phyloP scores from a whole-genome alignment of 2,888 invertebrate species.

The Stegophylla sp. region DNA sequence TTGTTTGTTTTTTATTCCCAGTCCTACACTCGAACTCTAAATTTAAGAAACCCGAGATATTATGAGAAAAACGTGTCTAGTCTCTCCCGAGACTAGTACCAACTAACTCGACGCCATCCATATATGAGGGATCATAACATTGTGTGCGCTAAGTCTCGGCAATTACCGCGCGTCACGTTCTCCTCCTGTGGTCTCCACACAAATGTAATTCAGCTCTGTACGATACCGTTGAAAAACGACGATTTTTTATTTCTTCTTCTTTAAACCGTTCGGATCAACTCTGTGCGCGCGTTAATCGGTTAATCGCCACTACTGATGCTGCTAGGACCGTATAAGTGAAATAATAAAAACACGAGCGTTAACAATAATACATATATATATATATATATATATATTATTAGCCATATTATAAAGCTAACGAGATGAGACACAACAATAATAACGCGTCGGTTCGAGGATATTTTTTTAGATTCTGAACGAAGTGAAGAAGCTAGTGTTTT shows the following conservation, averaged over 20 bases:
- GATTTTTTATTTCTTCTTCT: constrained; percentile 15
- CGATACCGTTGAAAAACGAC: not conserved
- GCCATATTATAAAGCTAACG: not conserved
- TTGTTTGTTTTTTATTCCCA: too few species aligned
- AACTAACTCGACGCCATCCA: too few species aligned
- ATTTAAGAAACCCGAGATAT: not conserved
- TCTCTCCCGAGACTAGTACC: not conserved
- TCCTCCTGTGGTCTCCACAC: not conserved
- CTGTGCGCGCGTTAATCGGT: too few species aligned
- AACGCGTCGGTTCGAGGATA: too few species aligned
- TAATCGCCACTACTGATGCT: not conserved
- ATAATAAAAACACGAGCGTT: not conserved
- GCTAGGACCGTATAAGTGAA: too few species aligned
- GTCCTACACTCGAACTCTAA: not conserved
- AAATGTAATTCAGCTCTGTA: not conserved
- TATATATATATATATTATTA: too few species aligned
- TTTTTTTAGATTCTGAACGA: too few species aligned
- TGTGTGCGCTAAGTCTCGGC: not conserved
- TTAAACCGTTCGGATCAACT: not conserved
- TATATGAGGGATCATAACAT: not conserved
- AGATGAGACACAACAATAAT: too few species aligned
- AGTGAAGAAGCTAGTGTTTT: too few species aligned
- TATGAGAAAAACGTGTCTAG: not conserved
- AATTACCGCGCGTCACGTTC: constrained; percentile 20
- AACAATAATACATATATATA: too few species aligned